A percentile compares a stretch with the other conserved stretches of the same genome.
These are phyloP conservation scores for Adelges cooleyi DNA, from an alignment of 1,140 invertebrate species.

Conservation along the genomic window DNA sequence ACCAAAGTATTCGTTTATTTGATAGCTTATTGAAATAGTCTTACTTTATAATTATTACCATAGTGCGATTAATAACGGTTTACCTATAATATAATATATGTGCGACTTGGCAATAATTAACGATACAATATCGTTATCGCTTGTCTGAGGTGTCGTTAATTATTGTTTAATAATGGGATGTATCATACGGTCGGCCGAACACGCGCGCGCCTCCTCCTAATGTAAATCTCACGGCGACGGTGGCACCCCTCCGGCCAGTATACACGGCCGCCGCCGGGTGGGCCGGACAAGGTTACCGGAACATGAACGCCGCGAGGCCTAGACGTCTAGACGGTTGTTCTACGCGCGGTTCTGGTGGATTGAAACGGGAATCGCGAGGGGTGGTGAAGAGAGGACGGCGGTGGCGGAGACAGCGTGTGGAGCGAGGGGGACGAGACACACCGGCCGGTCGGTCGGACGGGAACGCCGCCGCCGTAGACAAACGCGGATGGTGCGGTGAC, in stretches of 20 bases:
- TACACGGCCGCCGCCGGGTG: constrained; percentile 15
- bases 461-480: neutral
- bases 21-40: too few relatives aligned
- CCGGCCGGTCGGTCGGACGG: constrained; percentile 5
- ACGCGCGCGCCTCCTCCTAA: neutral
- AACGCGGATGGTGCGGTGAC: neutral
- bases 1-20: too few relatives aligned
- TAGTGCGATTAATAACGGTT: too few relatives aligned
- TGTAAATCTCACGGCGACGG: neutral
- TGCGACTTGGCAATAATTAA: too few relatives aligned
- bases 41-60: too few relatives aligned
- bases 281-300: constrained; percentile 26
- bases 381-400: neutral
- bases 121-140: too few relatives aligned
- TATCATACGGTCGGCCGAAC: too few relatives aligned
- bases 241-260: neutral
- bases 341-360: neutral
- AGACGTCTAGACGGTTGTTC: constrained; percentile 27
- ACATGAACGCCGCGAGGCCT: constrained; percentile 28
- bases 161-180: too few relatives aligned
- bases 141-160: too few relatives aligned
- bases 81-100: too few relatives aligned
- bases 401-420: neutral
- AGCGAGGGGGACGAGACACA: neutral
- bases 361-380: neutral